These are phyloP conservation scores for Linyphia triangularis DNA, from an alignment of 2,888 invertebrate species.

Conservation along the genomic window DNA sequence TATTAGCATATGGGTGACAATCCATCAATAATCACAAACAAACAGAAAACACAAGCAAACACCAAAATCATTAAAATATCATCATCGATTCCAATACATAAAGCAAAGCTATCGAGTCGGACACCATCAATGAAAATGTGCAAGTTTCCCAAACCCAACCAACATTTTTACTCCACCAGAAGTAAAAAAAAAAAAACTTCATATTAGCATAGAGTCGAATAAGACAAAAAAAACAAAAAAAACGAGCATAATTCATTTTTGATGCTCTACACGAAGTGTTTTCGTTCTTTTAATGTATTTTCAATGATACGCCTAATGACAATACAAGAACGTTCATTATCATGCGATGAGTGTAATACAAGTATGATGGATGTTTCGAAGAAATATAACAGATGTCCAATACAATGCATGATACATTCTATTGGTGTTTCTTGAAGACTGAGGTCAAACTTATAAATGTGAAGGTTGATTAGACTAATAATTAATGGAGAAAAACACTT, in stretches of 20 bases:
- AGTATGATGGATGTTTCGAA: constrained; percentile 3
- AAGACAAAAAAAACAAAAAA: background rate
- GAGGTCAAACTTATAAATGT: no score
- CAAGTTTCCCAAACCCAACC: background rate
- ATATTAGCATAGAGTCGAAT: background rate
- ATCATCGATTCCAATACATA: no score
- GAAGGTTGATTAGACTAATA: no score
- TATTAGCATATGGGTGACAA: no score
- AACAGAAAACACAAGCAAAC: no score
- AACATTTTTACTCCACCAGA: background rate
- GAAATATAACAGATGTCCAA: background rate
- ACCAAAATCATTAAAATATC: no score
- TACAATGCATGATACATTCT: background rate
- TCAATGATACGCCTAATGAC: constrained; percentile 4
- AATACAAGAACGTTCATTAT: background rate
- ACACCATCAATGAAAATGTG: no score
- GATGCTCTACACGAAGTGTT: background rate
- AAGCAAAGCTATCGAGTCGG: no score
- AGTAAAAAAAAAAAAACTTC: background rate
- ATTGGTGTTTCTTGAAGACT: background rate
- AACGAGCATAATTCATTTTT: background rate
- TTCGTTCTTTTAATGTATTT: constrained; percentile 3
- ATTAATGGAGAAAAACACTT: no score
- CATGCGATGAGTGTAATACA: background rate
- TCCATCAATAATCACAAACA: no score